These are phyloP conservation scores for Eubasilissa regina DNA, from an alignment of 1,140 invertebrate species.

Conservation along the genomic window DNA sequence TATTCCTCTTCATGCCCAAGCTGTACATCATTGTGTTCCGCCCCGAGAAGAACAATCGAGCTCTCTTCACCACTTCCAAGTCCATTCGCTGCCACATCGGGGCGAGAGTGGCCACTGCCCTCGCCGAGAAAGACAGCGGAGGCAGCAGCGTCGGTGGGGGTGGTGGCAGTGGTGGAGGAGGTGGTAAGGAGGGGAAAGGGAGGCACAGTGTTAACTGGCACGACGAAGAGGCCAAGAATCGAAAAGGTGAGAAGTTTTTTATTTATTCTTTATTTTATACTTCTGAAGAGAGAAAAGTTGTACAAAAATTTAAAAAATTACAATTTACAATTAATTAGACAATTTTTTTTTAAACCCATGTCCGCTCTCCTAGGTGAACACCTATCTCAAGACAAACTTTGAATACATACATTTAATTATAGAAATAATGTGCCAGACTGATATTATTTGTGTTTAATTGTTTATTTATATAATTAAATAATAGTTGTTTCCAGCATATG, in stretches of 20 bases:
- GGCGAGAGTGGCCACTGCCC: slow-evolving; percentile 67
- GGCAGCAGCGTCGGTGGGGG: slow-evolving; percentile 63
- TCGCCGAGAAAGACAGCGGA: slow-evolving; percentile 65
- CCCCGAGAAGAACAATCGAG: slow-evolving; percentile 85
- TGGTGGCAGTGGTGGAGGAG: not conserved
- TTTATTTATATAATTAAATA: too few relatives aligned
- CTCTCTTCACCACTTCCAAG: slow-evolving; percentile 85
- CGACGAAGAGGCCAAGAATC: slow-evolving; percentile 33
- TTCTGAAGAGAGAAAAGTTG: too few relatives aligned
- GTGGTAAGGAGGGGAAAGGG: not conserved
- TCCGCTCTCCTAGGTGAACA: too few relatives aligned
- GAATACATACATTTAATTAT: too few relatives aligned
- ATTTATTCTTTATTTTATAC: too few relatives aligned
- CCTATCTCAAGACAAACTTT: too few relatives aligned
- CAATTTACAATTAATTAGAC: too few relatives aligned
- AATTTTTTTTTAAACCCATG: too few relatives aligned
- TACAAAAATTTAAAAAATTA: too few relatives aligned
- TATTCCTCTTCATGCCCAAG: slow-evolving; percentile 86
- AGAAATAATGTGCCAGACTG: too few relatives aligned
- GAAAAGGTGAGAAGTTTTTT: slow-evolving; percentile 34
- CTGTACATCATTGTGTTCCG: slow-evolving; percentile 84
- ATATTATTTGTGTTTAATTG: too few relatives aligned
- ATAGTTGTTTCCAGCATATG: too few relatives aligned
- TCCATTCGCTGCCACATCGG: slow-evolving; percentile 87
- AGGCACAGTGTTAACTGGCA: slow-evolving; percentile 51